Base-by-base conservation (phyloP, 2,888 invertebrate species). In the Chymomyza fuscimana region DNA sequence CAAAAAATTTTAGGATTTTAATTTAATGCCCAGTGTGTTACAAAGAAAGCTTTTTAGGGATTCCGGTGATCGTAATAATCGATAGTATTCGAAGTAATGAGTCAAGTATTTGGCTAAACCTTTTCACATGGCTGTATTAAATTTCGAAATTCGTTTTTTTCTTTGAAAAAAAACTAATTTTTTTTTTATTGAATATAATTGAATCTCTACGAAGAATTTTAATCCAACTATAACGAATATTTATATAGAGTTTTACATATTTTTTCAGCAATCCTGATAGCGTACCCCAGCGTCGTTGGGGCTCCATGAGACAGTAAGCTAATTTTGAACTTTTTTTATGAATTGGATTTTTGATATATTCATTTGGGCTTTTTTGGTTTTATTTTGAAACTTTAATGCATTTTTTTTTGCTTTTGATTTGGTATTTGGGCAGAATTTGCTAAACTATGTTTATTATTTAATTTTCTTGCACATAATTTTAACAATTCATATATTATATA, bases 271-370 rank as follows among this genome's bases (percentile, higher is more conserved):
- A 94, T 90, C 93, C 93, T 74, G 94, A 94, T 88, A 93, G 92
- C 81, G 91, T 94, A 80, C 93, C 94, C 70, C 93, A 94, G 89
- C 92, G 94, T 89, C 92, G 94, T 92, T 94, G 94, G 94, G 94
- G 94, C 79, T 94, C 94, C 72, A 94, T 94, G 92, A 92, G 94
- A 92, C 93, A 94, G 93, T 93, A 92, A 93, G 93, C 85, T 79
- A 77, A 69, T 54, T 65, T 66, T 58, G 54, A 32, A 63, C 25
- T 25, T 76, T 68, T 36, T 51, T 73, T 50, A 60, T 60, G 40
- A 36, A 51, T 68, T 64, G 40, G 63, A 59, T 69, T 19, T 66
- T 69, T 52, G 65, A 64, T 61, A 70, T 63, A 70, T 50, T 80
- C 76, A 72, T 67, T 64, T 70, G 63, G 61, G 56, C 46, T 19